Conservation (phyloP, 2,113 vertebrate genomes). For the Rhegmatorhina hoffmannsi region DNA sequence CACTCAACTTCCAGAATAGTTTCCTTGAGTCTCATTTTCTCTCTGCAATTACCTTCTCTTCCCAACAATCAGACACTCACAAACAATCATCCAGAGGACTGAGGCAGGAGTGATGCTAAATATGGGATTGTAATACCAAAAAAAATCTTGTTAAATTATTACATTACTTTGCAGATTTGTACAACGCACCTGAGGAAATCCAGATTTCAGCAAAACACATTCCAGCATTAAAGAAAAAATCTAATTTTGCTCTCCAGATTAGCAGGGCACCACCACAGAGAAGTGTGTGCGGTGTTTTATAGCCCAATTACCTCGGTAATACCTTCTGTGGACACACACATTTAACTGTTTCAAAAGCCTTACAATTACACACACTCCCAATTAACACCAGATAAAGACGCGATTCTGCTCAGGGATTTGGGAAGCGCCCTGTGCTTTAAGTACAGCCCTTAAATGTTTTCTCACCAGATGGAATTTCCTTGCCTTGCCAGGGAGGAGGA, state of each 20-base stretch:
- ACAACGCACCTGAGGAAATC: not conserved
- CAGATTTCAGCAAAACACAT: not conserved
- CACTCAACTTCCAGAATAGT: not conserved
- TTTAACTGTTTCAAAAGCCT: not conserved
- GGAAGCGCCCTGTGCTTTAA: rapidly evolving
- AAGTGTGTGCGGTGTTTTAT: not conserved
- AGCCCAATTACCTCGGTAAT: not conserved
- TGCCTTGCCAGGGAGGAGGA: not conserved
- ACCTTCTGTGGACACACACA: not conserved
- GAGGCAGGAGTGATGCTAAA: not conserved
- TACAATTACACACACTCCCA: not conserved
- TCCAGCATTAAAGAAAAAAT: not conserved
- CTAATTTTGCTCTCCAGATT: not conserved
- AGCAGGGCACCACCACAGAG: not conserved
- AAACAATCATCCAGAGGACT: not conserved
- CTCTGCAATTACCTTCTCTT: not conserved
- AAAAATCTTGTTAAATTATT: not conserved
- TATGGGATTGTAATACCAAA: not conserved
- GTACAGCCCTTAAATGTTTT: not conserved
- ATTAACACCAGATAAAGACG: not conserved
- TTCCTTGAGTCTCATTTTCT: not conserved
- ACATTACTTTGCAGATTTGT: not conserved
- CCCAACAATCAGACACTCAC: not conserved
- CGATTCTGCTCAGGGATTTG: not conserved
- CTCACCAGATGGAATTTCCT: not conserved